Base-by-base conservation (phyloP, 2,797 vertebrate genomes). In the Tolypeutes matacus region DNA sequence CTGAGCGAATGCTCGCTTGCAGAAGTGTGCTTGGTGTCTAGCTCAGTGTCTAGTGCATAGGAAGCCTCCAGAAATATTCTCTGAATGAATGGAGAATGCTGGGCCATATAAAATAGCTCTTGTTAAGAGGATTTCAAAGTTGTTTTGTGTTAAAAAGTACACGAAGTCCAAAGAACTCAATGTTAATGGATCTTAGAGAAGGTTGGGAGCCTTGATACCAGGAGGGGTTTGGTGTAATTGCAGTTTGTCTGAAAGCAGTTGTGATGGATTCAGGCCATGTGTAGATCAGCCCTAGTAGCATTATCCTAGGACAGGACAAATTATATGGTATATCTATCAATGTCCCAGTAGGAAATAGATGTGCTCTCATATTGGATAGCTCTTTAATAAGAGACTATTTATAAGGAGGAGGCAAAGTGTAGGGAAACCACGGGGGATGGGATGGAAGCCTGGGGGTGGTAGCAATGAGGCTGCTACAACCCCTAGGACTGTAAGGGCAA, bases 31-130 rank as follows among this genome's bases (percentile, higher is more conserved):
- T 51, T 17, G 62, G 15, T 83, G 86, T 96, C 91, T 87, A 56
- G 89, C 94, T 91, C 17, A 0, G 23, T 20, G 93, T 95, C 95
- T 92, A 75, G 87, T 15, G 0, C 93, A 77, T 62, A 39, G 84
- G 69, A 90, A 64, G 65, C 49, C 91, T 86, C 53, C 14, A 64
- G 70, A 93, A 94, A 92, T 96, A 92, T 88, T 91, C 96, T 81
- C 82, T 86, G 83, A 96, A 86, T 83, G 69, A 65, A 53, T 93
- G 70, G 76, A 92, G 93, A 93, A 70, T 49, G 36, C 84, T 93
- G 62, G 70, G 86, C 85, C 53, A 51, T 27, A 78, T 49, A 51
- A 93, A 93, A 85, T 62, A 93, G 53, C 42, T 94, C 77, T 89
- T 84, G 70, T 89, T 58, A 94, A 85, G 70, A 85, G 39, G 72